Evolutionary conservation across 2,797 vertebrate genomes (phyloP).

Genomic region (Phalanger gymnotis): DNA sequence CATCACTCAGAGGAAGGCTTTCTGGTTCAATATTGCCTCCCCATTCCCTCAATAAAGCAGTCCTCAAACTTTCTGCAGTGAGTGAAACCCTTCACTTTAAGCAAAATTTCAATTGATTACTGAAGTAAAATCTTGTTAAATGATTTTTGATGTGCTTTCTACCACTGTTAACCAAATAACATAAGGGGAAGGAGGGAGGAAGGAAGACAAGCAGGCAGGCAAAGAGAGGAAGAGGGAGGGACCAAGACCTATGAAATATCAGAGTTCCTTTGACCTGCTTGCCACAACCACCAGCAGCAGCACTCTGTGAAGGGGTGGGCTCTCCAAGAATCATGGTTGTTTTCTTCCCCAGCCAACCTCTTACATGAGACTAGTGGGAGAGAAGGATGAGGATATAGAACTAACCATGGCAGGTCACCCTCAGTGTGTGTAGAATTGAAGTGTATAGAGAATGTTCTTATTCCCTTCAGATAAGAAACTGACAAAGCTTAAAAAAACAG

Average conservation of each 20-base stretch:
- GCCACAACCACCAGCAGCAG: not conserved
- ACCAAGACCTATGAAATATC: not conserved
- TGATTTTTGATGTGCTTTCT: not conserved
- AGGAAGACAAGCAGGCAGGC: not conserved
- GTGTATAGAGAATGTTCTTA: not conserved
- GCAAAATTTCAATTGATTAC: not conserved
- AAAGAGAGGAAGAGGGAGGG: not conserved
- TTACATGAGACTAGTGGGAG: not conserved
- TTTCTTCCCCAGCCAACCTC: not conserved
- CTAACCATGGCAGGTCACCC: not conserved
- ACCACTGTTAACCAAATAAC: not conserved
- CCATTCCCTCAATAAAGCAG: not conserved
- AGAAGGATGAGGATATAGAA: not conserved
- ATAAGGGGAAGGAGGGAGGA: not conserved
- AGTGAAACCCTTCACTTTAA: not conserved
- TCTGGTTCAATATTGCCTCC: slow-evolving; percentile 14
- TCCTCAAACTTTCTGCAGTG: slow-evolving; percentile 8
- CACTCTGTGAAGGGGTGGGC: not conserved
- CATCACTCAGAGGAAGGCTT: not conserved
- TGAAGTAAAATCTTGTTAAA: not conserved
- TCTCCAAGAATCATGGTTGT: not conserved
- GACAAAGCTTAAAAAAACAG: not conserved
- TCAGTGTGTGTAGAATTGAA: not conserved
- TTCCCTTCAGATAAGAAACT: not conserved
- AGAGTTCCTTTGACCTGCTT: not conserved